phyloP scores from a whole-genome alignment of 2,113 vertebrate genomes.

The Notarius lentiginosus region DNA sequence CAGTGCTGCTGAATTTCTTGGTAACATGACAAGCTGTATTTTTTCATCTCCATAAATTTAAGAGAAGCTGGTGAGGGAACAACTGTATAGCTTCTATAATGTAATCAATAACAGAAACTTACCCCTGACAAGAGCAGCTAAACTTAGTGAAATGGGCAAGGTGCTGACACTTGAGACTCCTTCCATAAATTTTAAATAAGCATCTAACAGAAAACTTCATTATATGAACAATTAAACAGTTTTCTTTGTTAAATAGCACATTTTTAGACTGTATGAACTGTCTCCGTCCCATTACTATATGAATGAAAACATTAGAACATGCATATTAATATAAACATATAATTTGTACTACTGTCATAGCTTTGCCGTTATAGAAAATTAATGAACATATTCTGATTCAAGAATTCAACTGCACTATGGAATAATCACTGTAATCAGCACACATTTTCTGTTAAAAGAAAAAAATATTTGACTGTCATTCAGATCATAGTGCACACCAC shows the following conservation, averaged over 20 bases:
- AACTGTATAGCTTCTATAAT: too few species aligned
- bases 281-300: not conserved
- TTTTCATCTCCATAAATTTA: too few species aligned
- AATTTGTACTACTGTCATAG: too few species aligned
- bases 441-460: too few species aligned
- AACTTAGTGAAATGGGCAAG: too few species aligned
- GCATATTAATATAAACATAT: not conserved
- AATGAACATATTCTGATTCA: not conserved
- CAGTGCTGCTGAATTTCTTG: too few species aligned
- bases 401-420: not conserved
- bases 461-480: not conserved
- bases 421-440: not conserved
- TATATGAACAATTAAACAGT: not conserved
- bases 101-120: too few species aligned
- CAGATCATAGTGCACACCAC: not conserved
- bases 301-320: not conserved
- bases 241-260: not conserved
- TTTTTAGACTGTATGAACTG: not conserved
- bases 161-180: not conserved
- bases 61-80: too few species aligned
- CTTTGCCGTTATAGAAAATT: not conserved
- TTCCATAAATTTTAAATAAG: not conserved
- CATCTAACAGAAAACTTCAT: not conserved
- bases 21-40: too few species aligned
- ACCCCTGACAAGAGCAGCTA: too few species aligned